These are phyloP conservation scores for Anabacerthia variegaticeps DNA, from an alignment of 2,797 vertebrate species.

Conservation along the genomic window DNA sequence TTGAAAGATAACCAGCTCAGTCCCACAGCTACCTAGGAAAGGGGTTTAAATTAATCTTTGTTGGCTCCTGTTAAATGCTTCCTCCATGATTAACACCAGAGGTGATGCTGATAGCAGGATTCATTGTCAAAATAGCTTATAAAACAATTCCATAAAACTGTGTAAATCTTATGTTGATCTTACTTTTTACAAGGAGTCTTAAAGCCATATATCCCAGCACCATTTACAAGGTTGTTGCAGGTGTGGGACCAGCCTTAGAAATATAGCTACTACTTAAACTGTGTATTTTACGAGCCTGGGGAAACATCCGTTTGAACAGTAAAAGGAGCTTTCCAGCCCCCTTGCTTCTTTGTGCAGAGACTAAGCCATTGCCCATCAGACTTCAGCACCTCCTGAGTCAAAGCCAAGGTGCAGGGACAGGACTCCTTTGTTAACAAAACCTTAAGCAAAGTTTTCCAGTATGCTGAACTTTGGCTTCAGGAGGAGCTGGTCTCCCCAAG, in stretches of 20 bases:
- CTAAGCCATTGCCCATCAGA: background rate
- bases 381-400: conserved; percentile 4
- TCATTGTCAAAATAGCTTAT: conserved; percentile 73
- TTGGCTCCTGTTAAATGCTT: conserved; percentile 38
- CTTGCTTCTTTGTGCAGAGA: conserved; percentile 12
- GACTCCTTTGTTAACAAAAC: conserved; percentile 38
- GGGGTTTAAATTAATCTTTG: background rate
- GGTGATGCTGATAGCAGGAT: conserved; percentile 67
- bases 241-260: conserved; percentile 73
- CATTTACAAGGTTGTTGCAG: conserved; percentile 77
- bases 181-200: conserved; percentile 73
- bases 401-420: background rate
- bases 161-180: conserved; percentile 76
- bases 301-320: conserved; percentile 69
- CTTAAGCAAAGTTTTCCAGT: conserved; percentile 13
- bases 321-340: conserved; percentile 35
- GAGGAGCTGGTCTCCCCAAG: background rate
- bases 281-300: conserved; percentile 69
- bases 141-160: conserved; percentile 75
- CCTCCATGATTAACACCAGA: conserved; percentile 52
- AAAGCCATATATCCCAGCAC: conserved; percentile 54
- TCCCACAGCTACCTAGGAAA: background rate
- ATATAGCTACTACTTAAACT: conserved; percentile 68
- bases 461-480: conserved; percentile 7
- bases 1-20: background rate